Evolutionary conservation across 1,140 invertebrate species (phyloP).

Genomic region (Drosophila sproati): DNA sequence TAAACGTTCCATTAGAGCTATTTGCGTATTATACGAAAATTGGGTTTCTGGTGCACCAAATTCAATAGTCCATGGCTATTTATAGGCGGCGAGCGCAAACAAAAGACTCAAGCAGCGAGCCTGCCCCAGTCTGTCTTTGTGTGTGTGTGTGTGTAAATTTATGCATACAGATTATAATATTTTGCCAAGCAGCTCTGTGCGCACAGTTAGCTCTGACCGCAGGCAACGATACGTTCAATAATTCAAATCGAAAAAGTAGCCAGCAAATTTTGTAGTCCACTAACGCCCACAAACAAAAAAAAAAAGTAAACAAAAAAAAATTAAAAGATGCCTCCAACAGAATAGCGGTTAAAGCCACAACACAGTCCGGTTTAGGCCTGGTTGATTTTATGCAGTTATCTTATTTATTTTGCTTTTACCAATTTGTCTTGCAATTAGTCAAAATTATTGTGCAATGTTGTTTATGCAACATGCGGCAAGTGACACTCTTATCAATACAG

Average conservation of each 20-base stretch:
- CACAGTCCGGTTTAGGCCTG: constrained; percentile 44
- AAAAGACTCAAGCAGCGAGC: constrained; percentile 74
- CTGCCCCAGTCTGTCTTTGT: constrained; percentile 26
- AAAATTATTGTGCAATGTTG: constrained; percentile 82
- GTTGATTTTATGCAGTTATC: constrained; percentile 19
- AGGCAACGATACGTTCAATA: constrained; percentile 74
- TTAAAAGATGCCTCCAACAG: constrained; percentile 53
- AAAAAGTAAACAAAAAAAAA: constrained; percentile 9
- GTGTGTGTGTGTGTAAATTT: constrained; percentile 70
- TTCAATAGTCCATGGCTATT: constrained; percentile 74
- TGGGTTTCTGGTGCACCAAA: constrained; percentile 75
- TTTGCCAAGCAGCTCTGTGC: constrained; percentile 56
- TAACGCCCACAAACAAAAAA: constrained; percentile 59
- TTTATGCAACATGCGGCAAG: constrained; percentile 72
- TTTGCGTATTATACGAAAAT: constrained; percentile 58
- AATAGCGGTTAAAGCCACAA: constrained; percentile 46
- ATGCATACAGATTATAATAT: constrained; percentile 81
- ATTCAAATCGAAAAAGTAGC: constrained; percentile 78
- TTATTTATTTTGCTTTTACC: constrained; percentile 37
- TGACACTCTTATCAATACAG: constrained; percentile 77
- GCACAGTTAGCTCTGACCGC: constrained; percentile 72
- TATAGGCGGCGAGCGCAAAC: constrained; percentile 66
- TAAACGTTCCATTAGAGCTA: constrained; percentile 68
- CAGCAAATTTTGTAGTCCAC: constrained; percentile 61
- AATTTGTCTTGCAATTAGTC: constrained; percentile 79